Base-by-base conservation (phyloP, 1,140 invertebrate species). In the Popillia japonica region DNA sequence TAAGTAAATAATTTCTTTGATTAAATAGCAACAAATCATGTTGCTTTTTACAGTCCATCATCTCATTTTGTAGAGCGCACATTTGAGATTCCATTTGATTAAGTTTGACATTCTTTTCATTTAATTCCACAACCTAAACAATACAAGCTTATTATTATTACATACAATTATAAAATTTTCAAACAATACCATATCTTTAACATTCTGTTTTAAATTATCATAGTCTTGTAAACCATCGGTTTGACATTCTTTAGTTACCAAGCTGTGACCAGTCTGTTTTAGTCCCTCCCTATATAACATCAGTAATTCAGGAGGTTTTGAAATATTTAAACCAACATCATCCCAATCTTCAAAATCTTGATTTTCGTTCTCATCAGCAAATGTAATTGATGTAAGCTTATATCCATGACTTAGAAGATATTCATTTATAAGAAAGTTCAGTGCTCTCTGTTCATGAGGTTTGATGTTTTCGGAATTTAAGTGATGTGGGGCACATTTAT, bases 291-390 rank as follows among this genome's bases (percentile, higher is more conserved):
- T 89, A 84, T 96, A 96, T 40, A 97, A 87, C 42, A 92, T 91
- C 34, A 95, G 86, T 9, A 97, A 86, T 84, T 93, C 92, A 9
- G 94, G 90, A 23, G 95, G 96, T 83, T 95, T 92, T 1, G 94
- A 90, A 85, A 95, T 94, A 85, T 97, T 96, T 14, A 97, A 87
- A 2, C 96, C 95, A n/a, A 95, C 93, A 89, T 96, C 95, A 88
- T 96, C 95, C 96, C 96, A 97, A 84, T 96, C 94, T 87, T 97
- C 96, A 90, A 97, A 96, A 89, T 97, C 95, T 92, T 96, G 95
- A 85, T 96, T 90, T 84, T 95, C 94, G 90, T 96, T 96, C 89
- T 97, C 96, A 90, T 97, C 96, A 68, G 94, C 93, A 88, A 97
- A 97, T 27, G 96, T 97, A 48, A 97, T 96, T 0, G 95, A 95